Evolutionary conservation across 1,140 invertebrate genomes (phyloP).

Genomic region (Cotesia chilonis): DNA sequence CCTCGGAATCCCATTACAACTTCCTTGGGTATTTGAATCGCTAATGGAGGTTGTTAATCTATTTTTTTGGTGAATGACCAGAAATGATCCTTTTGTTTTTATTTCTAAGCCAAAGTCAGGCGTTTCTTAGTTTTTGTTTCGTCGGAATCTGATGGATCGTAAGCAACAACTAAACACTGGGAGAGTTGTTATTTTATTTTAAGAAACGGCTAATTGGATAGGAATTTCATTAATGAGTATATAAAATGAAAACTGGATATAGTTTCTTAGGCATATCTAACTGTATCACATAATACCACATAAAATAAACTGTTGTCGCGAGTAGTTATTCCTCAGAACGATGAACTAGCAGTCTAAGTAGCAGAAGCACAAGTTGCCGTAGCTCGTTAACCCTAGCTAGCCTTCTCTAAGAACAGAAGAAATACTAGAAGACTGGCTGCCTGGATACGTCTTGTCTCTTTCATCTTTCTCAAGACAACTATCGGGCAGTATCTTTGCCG

Average conservation of each 20-base stretch:
- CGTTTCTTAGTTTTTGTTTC: no score
- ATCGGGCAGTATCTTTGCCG: slow-evolving; percentile 19
- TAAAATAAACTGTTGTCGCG: slow-evolving; percentile 5
- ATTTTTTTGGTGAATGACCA: no score
- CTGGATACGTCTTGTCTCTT: slow-evolving; percentile 30
- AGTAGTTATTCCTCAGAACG: slow-evolving; percentile 8
- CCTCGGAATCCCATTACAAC: background rate
- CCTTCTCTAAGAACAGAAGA: slow-evolving; percentile 33
- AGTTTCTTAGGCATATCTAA: slow-evolving; percentile 15
- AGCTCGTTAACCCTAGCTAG: slow-evolving; percentile 35
- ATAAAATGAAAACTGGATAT: slow-evolving; percentile 2
- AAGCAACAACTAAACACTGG: no score
- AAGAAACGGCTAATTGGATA: no score
- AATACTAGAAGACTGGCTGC: slow-evolving; percentile 32
- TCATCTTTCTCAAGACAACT: slow-evolving; percentile 28
- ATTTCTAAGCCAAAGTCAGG: no score
- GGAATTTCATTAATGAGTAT: no score
- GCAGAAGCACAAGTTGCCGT: background rate
- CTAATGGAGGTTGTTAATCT: no score
- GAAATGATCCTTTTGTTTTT: no score
- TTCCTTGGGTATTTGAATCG: no score
- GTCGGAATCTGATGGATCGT: no score
- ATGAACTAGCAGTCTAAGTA: no score
- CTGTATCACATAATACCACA: slow-evolving; percentile 15
- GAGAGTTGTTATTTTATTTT: no score